Conservation (phyloP, 1,140 invertebrate species). For the Zelostemma sp. region DNA sequence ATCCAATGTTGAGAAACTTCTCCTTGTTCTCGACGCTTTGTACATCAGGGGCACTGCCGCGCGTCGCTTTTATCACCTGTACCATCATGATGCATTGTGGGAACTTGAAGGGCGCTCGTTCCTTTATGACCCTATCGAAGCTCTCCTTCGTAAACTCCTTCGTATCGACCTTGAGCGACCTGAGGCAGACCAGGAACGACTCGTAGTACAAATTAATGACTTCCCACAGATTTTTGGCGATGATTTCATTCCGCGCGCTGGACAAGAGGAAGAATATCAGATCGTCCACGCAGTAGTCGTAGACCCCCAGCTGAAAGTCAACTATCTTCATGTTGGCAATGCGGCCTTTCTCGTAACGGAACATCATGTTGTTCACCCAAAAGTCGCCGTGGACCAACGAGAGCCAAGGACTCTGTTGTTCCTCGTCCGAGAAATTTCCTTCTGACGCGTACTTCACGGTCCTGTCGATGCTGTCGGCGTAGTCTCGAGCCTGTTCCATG, state of each 20-base stretch:
- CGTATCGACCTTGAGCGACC: conserved; percentile 47
- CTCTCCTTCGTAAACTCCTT: conserved; percentile 46
- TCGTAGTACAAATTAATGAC: conserved; percentile 72
- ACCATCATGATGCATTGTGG: conserved; percentile 65
- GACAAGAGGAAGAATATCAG: conserved; percentile 75
- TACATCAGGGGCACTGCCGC: conserved; percentile 49
- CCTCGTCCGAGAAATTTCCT: conserved; percentile 6
- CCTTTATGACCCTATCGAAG: conserved; percentile 53
- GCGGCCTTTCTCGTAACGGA: conserved; percentile 57
- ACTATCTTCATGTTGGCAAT: conserved; percentile 73
- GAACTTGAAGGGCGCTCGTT: conserved; percentile 55
- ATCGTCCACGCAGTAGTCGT: conserved; percentile 72
- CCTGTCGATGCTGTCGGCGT: conserved; percentile 48
- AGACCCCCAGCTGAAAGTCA: conserved; percentile 74
- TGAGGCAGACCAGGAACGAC: conserved; percentile 65
- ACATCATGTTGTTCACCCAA: conserved; percentile 78
- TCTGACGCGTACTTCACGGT: conserved; percentile 47
- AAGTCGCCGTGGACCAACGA: conserved; percentile 74
- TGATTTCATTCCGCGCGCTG: conserved; percentile 68
- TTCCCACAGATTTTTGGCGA: conserved; percentile 70
- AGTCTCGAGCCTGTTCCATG: conserved; percentile 46
- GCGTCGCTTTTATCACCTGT: conserved; percentile 63
- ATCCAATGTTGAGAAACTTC: conserved; percentile 49
- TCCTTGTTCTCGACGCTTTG: conserved; percentile 49
- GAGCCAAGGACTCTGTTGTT: conserved; percentile 55